These are phyloP conservation scores for Florisuga fusca DNA, from an alignment of 2,797 vertebrate species.

Conservation along the genomic window DNA sequence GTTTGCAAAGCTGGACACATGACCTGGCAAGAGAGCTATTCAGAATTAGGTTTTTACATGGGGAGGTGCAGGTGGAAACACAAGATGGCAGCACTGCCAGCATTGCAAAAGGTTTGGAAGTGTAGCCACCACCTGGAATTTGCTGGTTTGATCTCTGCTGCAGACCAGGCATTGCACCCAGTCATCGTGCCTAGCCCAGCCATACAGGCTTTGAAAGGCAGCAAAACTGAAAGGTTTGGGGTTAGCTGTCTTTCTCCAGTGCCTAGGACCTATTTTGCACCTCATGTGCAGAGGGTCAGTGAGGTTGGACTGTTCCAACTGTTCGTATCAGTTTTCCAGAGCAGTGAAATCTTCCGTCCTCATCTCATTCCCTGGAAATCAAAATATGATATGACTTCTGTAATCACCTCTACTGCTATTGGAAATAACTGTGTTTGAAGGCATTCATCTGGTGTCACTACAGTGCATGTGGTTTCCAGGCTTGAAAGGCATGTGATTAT, in stretches of 20 bases:
- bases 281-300: background rate
- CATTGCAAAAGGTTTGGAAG: background rate
- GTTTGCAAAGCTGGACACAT: background rate
- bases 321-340: conserved; percentile 1
- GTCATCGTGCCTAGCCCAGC: background rate
- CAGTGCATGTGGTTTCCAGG: background rate
- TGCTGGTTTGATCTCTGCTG: background rate
- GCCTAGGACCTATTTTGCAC: background rate
- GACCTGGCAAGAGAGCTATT: background rate
- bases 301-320: background rate
- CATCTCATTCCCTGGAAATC: background rate
- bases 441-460: background rate
- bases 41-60: background rate
- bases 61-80: conserved; percentile 3
- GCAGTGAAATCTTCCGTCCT: background rate
- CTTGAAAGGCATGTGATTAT: background rate
- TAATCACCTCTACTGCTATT: background rate
- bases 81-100: conserved; percentile 52
- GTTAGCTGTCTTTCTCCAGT: background rate
- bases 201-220: background rate
- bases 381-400: background rate
- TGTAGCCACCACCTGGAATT: background rate
- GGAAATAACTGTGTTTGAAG: background rate
- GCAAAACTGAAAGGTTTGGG: background rate
- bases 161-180: background rate